Evolutionary conservation across 2,888 invertebrate species (phyloP).

Genomic region (Drosophila mercatorum): DNA sequence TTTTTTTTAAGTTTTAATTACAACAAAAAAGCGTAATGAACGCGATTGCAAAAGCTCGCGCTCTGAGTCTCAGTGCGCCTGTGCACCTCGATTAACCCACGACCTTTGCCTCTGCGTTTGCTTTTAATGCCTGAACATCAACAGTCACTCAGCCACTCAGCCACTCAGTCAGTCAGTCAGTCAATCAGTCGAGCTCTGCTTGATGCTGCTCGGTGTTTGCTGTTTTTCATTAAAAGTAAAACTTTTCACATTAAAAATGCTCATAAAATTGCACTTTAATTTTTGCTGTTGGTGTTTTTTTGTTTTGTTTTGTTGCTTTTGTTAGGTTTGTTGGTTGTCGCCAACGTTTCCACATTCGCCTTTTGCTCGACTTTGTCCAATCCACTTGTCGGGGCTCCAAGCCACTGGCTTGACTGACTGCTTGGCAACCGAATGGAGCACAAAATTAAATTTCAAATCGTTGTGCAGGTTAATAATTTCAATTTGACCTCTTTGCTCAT

Average conservation of each 20-base stretch:
- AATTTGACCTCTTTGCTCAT: conserved; percentile 69
- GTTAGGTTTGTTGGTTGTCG: conserved; percentile 28
- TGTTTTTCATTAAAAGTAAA: conserved; percentile 72
- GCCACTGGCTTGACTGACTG: conserved; percentile 1
- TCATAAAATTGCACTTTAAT: conserved; percentile 78
- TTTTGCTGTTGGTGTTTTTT: conserved; percentile 17
- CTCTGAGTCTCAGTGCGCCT: conserved; percentile 51
- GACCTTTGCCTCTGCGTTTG: conserved; percentile 49
- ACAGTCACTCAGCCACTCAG: conserved; percentile 15
- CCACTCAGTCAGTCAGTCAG: conserved; percentile 22
- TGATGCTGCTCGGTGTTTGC: conserved; percentile 40
- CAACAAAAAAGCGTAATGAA: conserved; percentile 53
- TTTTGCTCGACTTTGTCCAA: conserved; percentile 56
- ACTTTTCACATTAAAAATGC: conserved; percentile 77
- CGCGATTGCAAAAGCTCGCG: conserved; percentile 23
- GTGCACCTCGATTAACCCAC: conserved; percentile 77
- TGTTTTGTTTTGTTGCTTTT: neutral
- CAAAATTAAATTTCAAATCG: conserved; percentile 76
- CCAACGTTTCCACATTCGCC: conserved; percentile 43
- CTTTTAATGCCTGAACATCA: conserved; percentile 31
- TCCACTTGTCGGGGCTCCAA: conserved; percentile 6
- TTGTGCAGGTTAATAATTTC: conserved; percentile 69
- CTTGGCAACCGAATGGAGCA: conserved; percentile 11
- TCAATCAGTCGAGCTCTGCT: conserved; percentile 40
- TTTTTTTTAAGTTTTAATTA: conserved; percentile 69